phyloP scores from a whole-genome alignment of 1,140 invertebrate species.

The Philotrypesis tridentata region DNA sequence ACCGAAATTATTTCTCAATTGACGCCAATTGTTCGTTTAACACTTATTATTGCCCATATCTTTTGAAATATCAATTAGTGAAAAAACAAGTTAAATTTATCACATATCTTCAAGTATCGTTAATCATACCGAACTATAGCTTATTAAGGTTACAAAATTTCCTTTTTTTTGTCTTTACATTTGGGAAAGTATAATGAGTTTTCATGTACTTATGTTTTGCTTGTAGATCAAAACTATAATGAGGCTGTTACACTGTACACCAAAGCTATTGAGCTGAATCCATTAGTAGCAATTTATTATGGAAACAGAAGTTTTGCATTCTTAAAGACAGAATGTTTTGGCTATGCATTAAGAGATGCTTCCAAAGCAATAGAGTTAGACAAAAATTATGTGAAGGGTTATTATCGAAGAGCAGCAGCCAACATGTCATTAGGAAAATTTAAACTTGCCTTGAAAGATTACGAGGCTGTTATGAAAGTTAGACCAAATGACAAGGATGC shows the following conservation, averaged over 20 bases:
- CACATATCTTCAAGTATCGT: neutral
- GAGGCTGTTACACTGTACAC: constrained; percentile 93
- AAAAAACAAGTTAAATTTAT: neutral
- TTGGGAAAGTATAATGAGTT: neutral
- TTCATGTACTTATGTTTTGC: constrained; percentile 39
- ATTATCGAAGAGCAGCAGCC: constrained; percentile 95
- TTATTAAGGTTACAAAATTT: constrained; percentile 12
- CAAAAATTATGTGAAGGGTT: constrained; percentile 93
- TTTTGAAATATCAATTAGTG: neutral
- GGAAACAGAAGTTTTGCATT: constrained; percentile 97
- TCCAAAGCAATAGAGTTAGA: constrained; percentile 93
- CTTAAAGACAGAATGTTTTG: constrained; percentile 93
- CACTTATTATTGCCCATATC: neutral
- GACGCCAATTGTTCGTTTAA: constrained; percentile 20
- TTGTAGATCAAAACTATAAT: constrained; percentile 91
- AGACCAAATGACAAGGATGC: constrained; percentile 96
- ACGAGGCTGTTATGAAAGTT: constrained; percentile 94
- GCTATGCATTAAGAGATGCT: constrained; percentile 94
- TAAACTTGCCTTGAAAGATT: constrained; percentile 96
- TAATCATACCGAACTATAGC: neutral
- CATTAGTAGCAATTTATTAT: constrained; percentile 88
- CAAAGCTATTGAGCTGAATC: constrained; percentile 92
- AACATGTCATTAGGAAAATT: constrained; percentile 99
- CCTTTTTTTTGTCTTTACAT: neutral
- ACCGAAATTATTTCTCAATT: constrained; percentile 52